Conservation (phyloP, 2,113 vertebrate species). For the Tachuris rubrigastra region DNA sequence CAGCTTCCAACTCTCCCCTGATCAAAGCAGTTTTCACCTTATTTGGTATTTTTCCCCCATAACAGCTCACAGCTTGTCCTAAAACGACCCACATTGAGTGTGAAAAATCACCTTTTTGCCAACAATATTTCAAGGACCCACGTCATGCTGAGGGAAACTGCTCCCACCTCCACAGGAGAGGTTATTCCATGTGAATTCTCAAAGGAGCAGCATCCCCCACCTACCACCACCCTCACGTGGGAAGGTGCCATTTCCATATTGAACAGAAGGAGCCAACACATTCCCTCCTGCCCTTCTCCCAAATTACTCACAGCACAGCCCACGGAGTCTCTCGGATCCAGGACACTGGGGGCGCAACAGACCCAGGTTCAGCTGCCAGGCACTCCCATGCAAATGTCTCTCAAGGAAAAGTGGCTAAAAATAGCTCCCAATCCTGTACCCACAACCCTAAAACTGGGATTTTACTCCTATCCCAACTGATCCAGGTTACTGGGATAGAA, state of each 20-base stretch:
- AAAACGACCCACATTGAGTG: fast-evolving
- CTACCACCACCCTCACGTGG: not conserved
- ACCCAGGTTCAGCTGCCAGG: not conserved
- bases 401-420: not conserved
- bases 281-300: not conserved
- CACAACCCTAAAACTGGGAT: not conserved
- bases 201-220: not conserved
- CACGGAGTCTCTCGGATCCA: not conserved
- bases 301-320: not conserved
- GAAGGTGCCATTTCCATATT: not conserved
- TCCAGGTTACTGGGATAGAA: not conserved
- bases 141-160: fast-evolving
- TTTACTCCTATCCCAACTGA: not conserved
- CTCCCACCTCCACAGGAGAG: not conserved
- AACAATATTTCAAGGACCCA: not conserved
- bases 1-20: not conserved
- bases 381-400: not conserved
- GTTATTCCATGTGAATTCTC: not conserved
- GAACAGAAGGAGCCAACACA: not conserved
- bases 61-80: not conserved
- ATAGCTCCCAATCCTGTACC: not conserved
- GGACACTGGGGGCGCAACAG: not conserved
- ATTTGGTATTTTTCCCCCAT: fast-evolving
- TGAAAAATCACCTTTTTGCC: not conserved
- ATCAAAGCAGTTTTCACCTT: not conserved